Base-by-base conservation (phyloP, 2,113 vertebrate species). In the Microcebus griseorufus region DNA sequence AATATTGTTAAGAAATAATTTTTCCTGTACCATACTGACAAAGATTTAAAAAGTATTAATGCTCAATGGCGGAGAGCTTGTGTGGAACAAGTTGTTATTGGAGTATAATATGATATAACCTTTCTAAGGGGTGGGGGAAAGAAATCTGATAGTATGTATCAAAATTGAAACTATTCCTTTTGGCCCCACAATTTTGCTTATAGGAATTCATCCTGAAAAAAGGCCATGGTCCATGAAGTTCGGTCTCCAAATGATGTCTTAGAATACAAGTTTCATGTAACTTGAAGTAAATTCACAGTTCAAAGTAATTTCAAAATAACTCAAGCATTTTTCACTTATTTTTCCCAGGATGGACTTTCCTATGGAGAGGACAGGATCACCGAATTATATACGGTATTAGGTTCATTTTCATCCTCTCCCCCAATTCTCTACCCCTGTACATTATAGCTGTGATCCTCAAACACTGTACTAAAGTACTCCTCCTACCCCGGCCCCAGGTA, bases 241-340 rank as follows among this genome's bases (percentile, higher is more conserved):
- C 48, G 58, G 29, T 60, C 48, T 80, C n/a, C 45, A 72, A 80
- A 84, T 58, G 23, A 69, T 87, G 0, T 88, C 75, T 92, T 87
- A 65, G 65, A 95, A 90, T 93, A 94, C 34, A 72, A 10, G 90
- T n/a, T 83, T 79, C 55, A 69, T 62, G 45, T 42, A 76, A 58
- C 53, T 86, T 58, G 73, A 95, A 90, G 45, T 92, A 80, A 96
- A 89, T 96, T 69, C 75, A 72, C 14, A 75, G 81, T 83, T 94
- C 13, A 51, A 81, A 67, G 42, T 88, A 55, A 82, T 94, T 91
- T 84, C 70, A 78, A 80, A 96, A 69, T 83, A 94, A 88, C n/a
- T 83, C 23, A 20, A 34, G 9, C 14, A 53, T 53, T 23, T 51
- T 79, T 64, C 64, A 29, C 62, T 39, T 58, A 9, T 60, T 92